Base-by-base conservation (phyloP, 2,113 vertebrate genomes). In the Halcyon senegalensis region DNA sequence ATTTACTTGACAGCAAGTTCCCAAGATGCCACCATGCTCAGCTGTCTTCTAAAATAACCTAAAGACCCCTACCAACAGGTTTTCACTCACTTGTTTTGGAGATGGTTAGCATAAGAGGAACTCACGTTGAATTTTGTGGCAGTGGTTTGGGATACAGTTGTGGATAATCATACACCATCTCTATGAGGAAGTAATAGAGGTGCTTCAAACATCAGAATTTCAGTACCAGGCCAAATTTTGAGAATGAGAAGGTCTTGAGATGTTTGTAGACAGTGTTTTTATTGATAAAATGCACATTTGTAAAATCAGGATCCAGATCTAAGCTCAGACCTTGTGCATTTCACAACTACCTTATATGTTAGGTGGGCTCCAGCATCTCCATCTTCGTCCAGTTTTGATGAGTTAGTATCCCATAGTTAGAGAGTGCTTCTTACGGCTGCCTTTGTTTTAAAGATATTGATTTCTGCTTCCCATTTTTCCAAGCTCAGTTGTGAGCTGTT, bases 381-480 rank as follows among this genome's bases (percentile, higher is more conserved):
- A 69, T 50, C 28, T 43, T 35, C 18, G 7, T 48, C 44, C 56
- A 62, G 12, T 69, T 87, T 58, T 48, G 79, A 66, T 0, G 2
- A 44, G 24, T 84, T n/a, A 23, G 18, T 41, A 27, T 75, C 86
- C 86, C 0, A 0, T 35, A 77, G 70, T 90, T 23, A 31, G 55
- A 48, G 41, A 62, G 4, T 1, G 0, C 11, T 69, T 83, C 76
- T 81, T 66, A 67, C 3, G 7, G 4, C 5, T 0, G 0, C 10
- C n/a, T 70, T 59, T 56, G 15, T 59, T 63, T 89, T 79, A 73
- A 84, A 66, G 21, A 41, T 93, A 37, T 19, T 50, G 33, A 31
- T 93, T 89, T 82, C 35, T 74, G 21, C 50, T 72, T 84, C 78
- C 24, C 10, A 6, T 48, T 90, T 91, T 92, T 35, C 21, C 56